Evolutionary conservation across 2,113 vertebrate genomes (phyloP), one percentile per base, ranked within the genome.

Genomic region (Myanophis thanlyinensis): DNA sequence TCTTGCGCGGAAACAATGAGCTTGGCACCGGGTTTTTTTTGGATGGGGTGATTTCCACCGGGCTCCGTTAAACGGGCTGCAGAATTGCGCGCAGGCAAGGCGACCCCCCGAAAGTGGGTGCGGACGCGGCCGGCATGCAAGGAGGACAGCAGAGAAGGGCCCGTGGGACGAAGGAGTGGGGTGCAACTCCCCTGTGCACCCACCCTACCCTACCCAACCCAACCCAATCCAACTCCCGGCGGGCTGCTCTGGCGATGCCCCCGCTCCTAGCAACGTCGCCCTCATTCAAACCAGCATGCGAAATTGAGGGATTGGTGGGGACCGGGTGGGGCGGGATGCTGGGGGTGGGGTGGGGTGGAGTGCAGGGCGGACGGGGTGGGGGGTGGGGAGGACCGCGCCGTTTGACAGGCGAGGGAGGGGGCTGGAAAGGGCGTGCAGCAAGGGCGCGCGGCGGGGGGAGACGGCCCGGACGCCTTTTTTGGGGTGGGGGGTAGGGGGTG

Each of bases 371-470:
- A 6, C 51, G n/a, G 53, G 53, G 22, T 2, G 20, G 73, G 73
- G 94, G 88, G 91, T 91, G 15, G 67, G 96, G 22, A 44, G 11
- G 20, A 5, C 27, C 91, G 93, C 25, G 94, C 89, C 91, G 94
- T 97, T 97, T 97, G 97, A 97, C 97, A 97, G 97, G 95, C 97
- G 97, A 88, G 40, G 27, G 44, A 25, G 11, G 10, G 87, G 30
- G 91, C 7, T 18, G 91, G 22, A 3, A n/a, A 96, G 96, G 97
- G 95, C 93, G 96, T 93, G 96, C 93, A 89, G 94, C 56, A 52
- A 1, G 40, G 84, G 80, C 67, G 11, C 15, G 25, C 40, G 90
- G 35, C n/a, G 2, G 67, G 13, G 13, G 49, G 22, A 23, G 44
- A 15, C 62, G 62, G 62, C 62, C 56, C 25, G 27, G 56, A 10